phyloP scores from a whole-genome alignment of 2,888 invertebrate genomes.

The Dryococelus australis region DNA sequence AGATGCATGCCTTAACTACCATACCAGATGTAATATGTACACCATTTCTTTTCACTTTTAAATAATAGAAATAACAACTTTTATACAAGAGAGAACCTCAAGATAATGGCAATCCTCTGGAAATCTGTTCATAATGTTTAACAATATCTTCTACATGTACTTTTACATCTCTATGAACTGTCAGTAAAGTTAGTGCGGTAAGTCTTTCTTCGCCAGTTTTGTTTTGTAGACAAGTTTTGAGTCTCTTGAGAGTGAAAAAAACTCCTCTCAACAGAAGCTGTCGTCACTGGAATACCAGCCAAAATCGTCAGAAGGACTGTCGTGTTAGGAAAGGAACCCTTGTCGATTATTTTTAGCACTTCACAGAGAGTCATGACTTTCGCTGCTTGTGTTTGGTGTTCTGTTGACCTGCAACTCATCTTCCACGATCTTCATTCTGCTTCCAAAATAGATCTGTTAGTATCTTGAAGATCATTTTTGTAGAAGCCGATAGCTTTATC shows the following conservation, averaged over 20 bases:
- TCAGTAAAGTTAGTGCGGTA: neutral
- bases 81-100: neutral
- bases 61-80: neutral
- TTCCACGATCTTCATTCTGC: too few relatives aligned
- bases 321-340: too few relatives aligned
- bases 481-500: neutral
- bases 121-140: neutral
- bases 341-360: neutral
- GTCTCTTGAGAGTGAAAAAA: neutral
- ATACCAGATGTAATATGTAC: neutral
- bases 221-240: neutral
- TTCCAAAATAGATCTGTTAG: neutral
- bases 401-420: neutral
- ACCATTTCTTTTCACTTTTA: neutral
- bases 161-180: neutral
- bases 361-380: neutral
- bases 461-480: neutral
- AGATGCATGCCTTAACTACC: too few relatives aligned
- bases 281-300: too few relatives aligned
- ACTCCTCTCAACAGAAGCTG: too few relatives aligned
- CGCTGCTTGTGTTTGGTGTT: neutral
- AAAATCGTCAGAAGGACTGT: too few relatives aligned
- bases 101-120: neutral
- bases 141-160: neutral
- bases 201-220: slow-evolving; percentile 1